Evolutionary conservation across 2,113 vertebrate genomes (phyloP).

Genomic region (Colossoma macropomum): DNA sequence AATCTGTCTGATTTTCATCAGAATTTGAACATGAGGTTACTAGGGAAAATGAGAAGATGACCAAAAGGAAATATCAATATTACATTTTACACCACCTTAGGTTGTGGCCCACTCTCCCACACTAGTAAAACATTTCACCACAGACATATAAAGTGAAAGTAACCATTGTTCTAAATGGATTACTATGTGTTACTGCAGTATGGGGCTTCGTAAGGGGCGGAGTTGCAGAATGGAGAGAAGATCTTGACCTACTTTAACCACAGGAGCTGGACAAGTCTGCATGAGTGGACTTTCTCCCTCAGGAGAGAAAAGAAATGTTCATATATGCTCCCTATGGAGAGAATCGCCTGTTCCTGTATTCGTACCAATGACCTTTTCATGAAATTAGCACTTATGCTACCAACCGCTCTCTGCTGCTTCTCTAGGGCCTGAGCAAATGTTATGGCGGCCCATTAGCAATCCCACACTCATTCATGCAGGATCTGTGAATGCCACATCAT

Average conservation of each 20-base stretch:
- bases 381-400: neutral
- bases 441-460: neutral
- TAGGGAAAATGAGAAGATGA: too few species aligned
- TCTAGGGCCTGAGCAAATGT: neutral
- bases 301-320: neutral
- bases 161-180: too few species aligned
- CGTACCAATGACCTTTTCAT: neutral
- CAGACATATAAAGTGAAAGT: too few species aligned
- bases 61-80: too few species aligned
- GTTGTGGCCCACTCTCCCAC: too few species aligned
- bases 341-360: neutral
- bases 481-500: neutral
- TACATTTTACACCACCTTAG: too few species aligned
- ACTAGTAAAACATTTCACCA: too few species aligned
- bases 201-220: neutral
- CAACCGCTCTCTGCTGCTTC: neutral
- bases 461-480: neutral
- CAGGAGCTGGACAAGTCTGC: neutral
- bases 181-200: too few species aligned
- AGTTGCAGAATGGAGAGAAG: too few species aligned
- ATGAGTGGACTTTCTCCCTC: neutral
- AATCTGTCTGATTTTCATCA: too few species aligned
- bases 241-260: too few species aligned
- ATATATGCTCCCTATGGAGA: neutral
- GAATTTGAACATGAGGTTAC: too few species aligned